Percentiles rank a stretch among this genome's conserved stretches.
Evolutionary conservation across 2,888 invertebrate species (phyloP).

Genomic region (Trichopoda pennipes): DNA sequence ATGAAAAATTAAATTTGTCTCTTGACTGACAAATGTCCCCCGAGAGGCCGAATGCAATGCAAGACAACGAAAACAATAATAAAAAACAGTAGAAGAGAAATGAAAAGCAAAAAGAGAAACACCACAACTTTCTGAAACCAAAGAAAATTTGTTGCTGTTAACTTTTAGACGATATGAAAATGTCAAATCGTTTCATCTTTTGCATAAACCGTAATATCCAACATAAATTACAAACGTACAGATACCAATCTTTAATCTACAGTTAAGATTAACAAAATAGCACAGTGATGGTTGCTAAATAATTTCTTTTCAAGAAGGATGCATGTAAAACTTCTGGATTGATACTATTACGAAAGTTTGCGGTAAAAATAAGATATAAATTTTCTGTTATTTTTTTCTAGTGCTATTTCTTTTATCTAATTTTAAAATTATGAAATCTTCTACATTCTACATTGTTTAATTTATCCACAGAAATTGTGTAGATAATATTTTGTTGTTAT

Average conservation of each 20-base stretch:
- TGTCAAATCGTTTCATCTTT: constrained; percentile 74
- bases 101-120: background rate
- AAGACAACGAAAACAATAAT: constrained; percentile 44
- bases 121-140: constrained; percentile 21
- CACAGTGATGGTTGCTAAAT: background rate
- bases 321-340: background rate
- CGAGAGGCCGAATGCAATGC: constrained; percentile 75
- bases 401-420: background rate
- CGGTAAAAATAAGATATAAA: too few relatives aligned
- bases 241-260: background rate
- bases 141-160: constrained; percentile 59
- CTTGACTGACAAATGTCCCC: constrained; percentile 80
- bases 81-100: constrained; percentile 5
- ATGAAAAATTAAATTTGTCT: constrained; percentile 78
- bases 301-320: background rate
- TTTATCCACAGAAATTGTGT: background rate
- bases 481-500: background rate
- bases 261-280: constrained; percentile 11
- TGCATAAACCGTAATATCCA: constrained; percentile 68
- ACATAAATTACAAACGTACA: constrained; percentile 52
- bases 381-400: too few relatives aligned
- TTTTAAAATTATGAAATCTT: background rate
- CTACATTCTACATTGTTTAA: background rate
- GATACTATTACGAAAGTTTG: background rate
- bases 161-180: constrained; percentile 79